phyloP scores from a whole-genome alignment of 2,888 invertebrate genomes.

The Dasypolia templi region DNA sequence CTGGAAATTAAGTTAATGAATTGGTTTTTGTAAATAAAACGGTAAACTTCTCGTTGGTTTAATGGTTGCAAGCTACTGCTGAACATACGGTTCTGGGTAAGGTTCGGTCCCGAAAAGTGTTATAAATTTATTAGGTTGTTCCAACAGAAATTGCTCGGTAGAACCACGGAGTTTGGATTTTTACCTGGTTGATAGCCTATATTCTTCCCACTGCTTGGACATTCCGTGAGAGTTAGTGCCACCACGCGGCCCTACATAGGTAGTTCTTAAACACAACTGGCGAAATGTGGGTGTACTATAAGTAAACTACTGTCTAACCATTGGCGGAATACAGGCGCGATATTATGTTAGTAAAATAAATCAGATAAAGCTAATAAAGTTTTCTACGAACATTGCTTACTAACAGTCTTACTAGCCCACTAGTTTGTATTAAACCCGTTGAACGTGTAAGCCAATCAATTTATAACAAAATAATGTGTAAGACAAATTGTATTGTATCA shows the following conservation, averaged over 20 bases:
- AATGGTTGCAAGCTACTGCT: neutral
- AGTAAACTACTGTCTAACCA: neutral
- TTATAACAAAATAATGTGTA: no score
- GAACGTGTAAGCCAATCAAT: no score
- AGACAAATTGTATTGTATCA: no score
- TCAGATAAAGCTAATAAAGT: neutral
- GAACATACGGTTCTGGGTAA: neutral
- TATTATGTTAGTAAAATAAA: neutral
- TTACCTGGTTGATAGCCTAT: neutral
- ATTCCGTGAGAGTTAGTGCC: no score
- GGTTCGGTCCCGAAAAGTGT: neutral
- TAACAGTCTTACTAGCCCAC: no score
- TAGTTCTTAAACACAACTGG: neutral
- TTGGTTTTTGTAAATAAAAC: conserved; percentile 23
- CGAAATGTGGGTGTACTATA: neutral
- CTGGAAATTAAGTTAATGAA: neutral
- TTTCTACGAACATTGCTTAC: neutral
- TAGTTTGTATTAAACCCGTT: no score
- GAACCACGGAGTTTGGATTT: neutral
- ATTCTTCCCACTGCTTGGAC: no score
- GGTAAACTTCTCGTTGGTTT: neutral
- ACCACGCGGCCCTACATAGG: no score
- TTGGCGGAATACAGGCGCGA: no score
- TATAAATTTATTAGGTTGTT: neutral
- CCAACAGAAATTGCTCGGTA: neutral